Conservation (phyloP, 1,140 invertebrate genomes). For the Drosophila tani region DNA sequence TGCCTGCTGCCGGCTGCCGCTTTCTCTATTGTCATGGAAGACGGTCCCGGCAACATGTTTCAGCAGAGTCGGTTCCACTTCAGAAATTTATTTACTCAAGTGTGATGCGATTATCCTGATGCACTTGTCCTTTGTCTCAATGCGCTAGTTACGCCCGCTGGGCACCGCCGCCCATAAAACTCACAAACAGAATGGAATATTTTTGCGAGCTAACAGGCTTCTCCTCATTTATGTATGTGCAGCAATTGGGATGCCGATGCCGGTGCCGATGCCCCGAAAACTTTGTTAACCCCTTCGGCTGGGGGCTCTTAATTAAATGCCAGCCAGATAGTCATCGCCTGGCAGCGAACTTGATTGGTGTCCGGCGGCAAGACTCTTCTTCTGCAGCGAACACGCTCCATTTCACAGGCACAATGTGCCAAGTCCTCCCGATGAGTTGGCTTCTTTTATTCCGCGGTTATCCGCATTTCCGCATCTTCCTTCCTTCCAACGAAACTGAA, state of each 20-base stretch:
- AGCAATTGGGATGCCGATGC: constrained; percentile 21
- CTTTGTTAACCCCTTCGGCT: constrained; percentile 5
- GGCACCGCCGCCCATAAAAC: constrained; percentile 29
- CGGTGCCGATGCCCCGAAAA: constrained; percentile 16
- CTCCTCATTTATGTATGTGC: constrained; percentile 13
- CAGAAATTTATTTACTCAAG: constrained; percentile 81
- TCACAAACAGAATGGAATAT: constrained; percentile 33
- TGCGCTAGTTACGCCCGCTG: constrained; percentile 47
- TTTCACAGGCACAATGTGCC: constrained; percentile 45
- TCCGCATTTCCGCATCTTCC: constrained; percentile 7
- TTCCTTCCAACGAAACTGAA: not conserved
- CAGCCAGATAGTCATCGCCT: constrained; percentile 57
- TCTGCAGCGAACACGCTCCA: constrained; percentile 36
- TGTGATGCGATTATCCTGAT: constrained; percentile 79
- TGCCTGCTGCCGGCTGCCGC: not conserved
- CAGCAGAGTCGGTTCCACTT: constrained; percentile 70
- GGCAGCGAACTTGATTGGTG: constrained; percentile 49
- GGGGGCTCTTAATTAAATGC: constrained; percentile 66
- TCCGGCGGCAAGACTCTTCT: constrained; percentile 1
- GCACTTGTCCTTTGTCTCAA: constrained; percentile 74
- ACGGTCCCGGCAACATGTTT: constrained; percentile 47
- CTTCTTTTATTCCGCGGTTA: constrained; percentile 20
- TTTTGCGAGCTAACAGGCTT: constrained; percentile 8
- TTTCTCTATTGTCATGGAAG: constrained; percentile 24
- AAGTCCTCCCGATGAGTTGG: constrained; percentile 20